Evolutionary conservation across 1,140 invertebrate species (phyloP), one percentile per base, ranked within the genome.

Genomic region (Drosophila pallidifrons): DNA sequence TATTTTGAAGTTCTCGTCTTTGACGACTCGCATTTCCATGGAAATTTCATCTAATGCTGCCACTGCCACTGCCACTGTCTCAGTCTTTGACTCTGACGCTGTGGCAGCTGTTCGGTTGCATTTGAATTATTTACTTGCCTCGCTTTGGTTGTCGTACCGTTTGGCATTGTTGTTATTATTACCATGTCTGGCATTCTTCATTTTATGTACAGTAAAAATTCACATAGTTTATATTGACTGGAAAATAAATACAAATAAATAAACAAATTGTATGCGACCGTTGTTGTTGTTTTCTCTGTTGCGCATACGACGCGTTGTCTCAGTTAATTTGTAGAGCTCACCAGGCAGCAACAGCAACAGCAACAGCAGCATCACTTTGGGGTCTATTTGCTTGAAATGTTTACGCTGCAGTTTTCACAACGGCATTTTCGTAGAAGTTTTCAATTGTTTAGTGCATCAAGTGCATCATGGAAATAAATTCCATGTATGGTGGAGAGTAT

Each of bases 191-290:
- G 71, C 65, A 74, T 74, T 45, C 58, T 64, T 63, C 52, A 58
- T 75, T 78, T 89, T 89, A 89, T 89, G 86, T 89, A 85, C 85
- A 76, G 64, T 89, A 79, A 69, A 89, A 89, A 89, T 89, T 89
- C 85, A 89, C 85, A 85, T 90, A 74, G 85, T 81, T 89, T 89
- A 85, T 89, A 89, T 89, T 89, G 85, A 89, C 85, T 89, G 81
- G 85, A 89, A 89, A 89, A 85, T 89, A 89, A 89, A 89, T 89
- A 89, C 85, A 89, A 89, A 89, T 89, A 89, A 78, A 76, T 88
- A 81, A 81, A 81, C 80, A 81, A 66, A 82, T 83, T 71, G 64
- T 52, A 47, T 43, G 52, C 55, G 45, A 28, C 43, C 35, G 69
- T 32, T 32, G 32, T 8, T 32, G 59, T 13, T 16, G 47, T 25